A percentile compares a stretch with the other conserved stretches of the same genome.
Conservation (phyloP, 2,888 invertebrate genomes). For the Tipula lateralis region DNA sequence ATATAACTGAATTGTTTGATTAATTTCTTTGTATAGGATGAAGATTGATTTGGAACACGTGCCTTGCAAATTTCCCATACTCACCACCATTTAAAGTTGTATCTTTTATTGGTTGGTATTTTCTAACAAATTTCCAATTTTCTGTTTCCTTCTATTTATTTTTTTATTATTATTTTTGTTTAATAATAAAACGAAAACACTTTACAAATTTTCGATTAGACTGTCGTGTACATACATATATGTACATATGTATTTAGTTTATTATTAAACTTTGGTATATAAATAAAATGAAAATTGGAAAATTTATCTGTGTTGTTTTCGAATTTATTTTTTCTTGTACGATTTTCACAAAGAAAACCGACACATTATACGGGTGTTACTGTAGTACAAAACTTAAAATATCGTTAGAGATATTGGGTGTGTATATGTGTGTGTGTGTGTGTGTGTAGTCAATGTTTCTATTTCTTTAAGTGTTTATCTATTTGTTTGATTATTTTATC, state of each 20-base stretch:
- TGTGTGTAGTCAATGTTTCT: neutral
- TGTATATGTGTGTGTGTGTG: too few species aligned
- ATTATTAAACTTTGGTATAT: neutral
- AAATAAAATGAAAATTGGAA: neutral
- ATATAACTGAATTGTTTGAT: too few species aligned
- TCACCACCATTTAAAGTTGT: too few species aligned
- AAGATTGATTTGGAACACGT: neutral
- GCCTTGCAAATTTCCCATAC: neutral
- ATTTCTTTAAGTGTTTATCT: neutral
- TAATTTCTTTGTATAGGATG: too few species aligned
- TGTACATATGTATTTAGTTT: neutral
- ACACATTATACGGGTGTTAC: neutral
- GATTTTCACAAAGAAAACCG: neutral
- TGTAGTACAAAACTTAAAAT: neutral
- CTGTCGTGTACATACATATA: neutral
- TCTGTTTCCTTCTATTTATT: neutral
- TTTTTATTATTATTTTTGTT: neutral
- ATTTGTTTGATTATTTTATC: slow-evolving; percentile 9
- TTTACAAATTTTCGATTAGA: neutral
- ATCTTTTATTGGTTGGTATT: neutral
- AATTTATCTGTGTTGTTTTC: neutral
- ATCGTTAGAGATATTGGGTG: neutral
- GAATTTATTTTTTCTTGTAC: neutral
- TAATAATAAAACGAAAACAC: neutral
- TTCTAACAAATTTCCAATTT: neutral